phyloP scores from a whole-genome alignment of 2,113 vertebrate species.

The Oreotrochilus melanogaster region DNA sequence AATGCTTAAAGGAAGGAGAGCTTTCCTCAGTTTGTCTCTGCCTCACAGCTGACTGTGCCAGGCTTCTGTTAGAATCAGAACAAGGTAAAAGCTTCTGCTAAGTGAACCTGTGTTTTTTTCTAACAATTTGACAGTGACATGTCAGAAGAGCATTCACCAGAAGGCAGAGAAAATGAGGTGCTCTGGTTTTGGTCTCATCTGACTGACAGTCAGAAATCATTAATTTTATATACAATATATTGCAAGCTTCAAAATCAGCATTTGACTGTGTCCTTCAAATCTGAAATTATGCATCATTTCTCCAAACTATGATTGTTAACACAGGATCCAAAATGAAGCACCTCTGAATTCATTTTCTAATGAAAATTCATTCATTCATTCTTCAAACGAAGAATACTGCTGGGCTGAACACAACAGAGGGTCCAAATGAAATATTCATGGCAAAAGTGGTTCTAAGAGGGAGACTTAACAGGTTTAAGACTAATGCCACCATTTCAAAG shows the following conservation, averaged over 20 bases:
- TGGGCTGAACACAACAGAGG: background rate
- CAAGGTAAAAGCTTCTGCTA: background rate
- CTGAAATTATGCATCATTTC: background rate
- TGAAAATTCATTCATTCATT: no score
- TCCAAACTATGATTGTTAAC: background rate
- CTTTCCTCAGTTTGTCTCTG: background rate
- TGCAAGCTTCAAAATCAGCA: background rate
- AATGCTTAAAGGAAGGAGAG: background rate
- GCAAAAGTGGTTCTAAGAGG: background rate
- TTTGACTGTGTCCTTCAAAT: background rate
- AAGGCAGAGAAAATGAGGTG: background rate
- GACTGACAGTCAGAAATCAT: background rate
- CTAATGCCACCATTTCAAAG: background rate
- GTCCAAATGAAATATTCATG: background rate
- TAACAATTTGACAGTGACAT: background rate
- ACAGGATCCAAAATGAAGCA: background rate
- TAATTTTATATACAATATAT: background rate
- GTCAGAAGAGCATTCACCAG: background rate
- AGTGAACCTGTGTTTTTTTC: background rate
- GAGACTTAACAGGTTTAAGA: background rate
- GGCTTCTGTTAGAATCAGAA: background rate
- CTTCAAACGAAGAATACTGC: background rate
- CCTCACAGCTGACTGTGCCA: rapidly evolving
- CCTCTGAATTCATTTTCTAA: background rate
- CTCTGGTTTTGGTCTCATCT: background rate